A percentile compares a stretch with the other conserved stretches of the same genome.
Conservation (phyloP, 2,113 vertebrate genomes). For the Meriones unguiculatus region DNA sequence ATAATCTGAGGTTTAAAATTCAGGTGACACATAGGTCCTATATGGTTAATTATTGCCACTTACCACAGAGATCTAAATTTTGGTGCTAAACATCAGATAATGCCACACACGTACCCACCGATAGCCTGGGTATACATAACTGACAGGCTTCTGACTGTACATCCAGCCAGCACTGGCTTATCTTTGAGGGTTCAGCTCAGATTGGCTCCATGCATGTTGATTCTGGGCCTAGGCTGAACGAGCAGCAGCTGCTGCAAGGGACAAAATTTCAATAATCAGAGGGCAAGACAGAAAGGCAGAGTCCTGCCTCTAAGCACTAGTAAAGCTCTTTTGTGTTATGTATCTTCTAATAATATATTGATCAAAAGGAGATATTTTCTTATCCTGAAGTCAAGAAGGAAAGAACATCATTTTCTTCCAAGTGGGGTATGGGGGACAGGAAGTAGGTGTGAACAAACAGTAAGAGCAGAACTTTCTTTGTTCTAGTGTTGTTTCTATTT, state of each 20-base stretch:
- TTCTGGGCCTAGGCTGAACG: neutral
- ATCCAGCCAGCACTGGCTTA: neutral
- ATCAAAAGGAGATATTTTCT: neutral
- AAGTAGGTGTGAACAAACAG: neutral
- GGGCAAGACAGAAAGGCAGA: neutral
- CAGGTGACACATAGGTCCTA: neutral
- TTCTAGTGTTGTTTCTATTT: constrained; percentile 13
- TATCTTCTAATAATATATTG: neutral
- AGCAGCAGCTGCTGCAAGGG: neutral
- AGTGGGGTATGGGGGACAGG: neutral
- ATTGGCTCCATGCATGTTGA: neutral
- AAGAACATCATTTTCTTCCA: neutral
- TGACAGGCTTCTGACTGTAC: neutral
- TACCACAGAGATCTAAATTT: neutral
- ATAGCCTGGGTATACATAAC: neutral
- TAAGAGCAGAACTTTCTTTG: constrained; percentile 24
- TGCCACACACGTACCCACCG: neutral
- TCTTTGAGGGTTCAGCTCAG: neutral
- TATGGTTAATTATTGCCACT: neutral
- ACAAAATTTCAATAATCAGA: neutral
- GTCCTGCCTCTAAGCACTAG: neutral
- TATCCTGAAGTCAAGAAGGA: neutral
- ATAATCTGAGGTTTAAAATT: neutral
- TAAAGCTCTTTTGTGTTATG: neutral
- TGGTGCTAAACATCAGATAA: neutral